phyloP scores from a whole-genome alignment of 2,113 vertebrate genomes.

The Heterocephalus glaber region DNA sequence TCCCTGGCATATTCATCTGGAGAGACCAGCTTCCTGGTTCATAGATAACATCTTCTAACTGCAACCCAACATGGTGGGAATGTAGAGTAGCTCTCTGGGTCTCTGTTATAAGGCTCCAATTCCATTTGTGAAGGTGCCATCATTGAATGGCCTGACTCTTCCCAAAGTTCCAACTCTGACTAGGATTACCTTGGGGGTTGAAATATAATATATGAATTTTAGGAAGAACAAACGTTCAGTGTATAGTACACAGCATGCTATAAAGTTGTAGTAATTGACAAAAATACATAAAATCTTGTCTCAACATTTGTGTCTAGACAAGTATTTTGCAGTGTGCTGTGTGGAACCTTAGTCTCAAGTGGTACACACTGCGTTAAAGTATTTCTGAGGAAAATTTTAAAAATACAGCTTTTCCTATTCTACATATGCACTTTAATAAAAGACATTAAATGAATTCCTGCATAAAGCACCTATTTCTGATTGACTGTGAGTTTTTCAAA shows the following conservation, averaged over 20 bases:
- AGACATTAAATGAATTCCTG: not conserved
- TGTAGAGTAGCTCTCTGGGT: not conserved
- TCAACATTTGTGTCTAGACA: not conserved
- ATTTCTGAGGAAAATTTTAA: not conserved
- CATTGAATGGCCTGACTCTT: too few relatives aligned
- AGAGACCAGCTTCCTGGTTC: not conserved
- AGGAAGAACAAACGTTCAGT: not conserved
- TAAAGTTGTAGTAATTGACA: not conserved
- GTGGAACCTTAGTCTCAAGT: not conserved
- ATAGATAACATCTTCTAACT: not conserved
- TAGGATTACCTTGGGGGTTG: not conserved
- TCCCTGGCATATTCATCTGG: too few relatives aligned
- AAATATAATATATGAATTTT: not conserved
- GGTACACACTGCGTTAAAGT: not conserved
- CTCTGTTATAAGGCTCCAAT: not conserved
- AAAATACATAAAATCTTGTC: not conserved
- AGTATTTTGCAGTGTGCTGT: not conserved
- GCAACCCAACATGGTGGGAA: rapidly evolving
- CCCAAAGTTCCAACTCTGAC: not conserved
- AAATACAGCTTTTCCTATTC: not conserved
- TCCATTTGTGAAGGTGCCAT: not conserved
- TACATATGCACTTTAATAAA: not conserved
- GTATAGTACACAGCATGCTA: not conserved
- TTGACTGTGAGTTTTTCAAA: not conserved
- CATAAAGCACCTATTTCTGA: not conserved